Conservation (phyloP, 1,140 invertebrate species). For the Heliconius eleuchia region DNA sequence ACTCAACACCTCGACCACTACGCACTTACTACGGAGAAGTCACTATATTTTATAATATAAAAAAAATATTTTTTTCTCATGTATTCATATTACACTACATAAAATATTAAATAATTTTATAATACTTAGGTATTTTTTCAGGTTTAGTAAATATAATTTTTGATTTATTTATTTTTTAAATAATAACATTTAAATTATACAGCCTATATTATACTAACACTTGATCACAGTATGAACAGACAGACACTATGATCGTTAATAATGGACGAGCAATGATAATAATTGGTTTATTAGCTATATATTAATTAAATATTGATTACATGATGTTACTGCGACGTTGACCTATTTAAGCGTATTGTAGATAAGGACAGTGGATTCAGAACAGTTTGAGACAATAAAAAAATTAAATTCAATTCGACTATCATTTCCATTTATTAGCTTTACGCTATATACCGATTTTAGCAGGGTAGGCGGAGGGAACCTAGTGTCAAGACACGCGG, state of each 20-base stretch:
- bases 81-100: too few relatives aligned
- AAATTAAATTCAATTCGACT: neutral
- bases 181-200: neutral
- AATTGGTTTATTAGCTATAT: constrained; percentile 23
- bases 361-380: constrained; percentile 14
- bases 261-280: constrained; percentile 11
- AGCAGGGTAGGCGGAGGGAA: neutral
- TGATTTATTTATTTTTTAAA: neutral
- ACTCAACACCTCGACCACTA: constrained; percentile 15
- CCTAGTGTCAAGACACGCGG: neutral
- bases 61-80: neutral
- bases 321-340: constrained; percentile 24
- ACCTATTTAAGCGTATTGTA: constrained; percentile 12
- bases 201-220: neutral
- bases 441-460: neutral
- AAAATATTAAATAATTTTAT: too few relatives aligned
- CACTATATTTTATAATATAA: too few relatives aligned
- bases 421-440: neutral
- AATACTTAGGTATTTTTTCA: too few relatives aligned
- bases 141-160: neutral
- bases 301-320: constrained; percentile 20
- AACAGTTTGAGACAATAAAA: neutral
- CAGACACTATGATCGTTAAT: neutral
- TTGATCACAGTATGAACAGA: neutral
- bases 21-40: neutral